phyloP scores from a whole-genome alignment of 2,113 vertebrate genomes.

The Verasper variegatus region DNA sequence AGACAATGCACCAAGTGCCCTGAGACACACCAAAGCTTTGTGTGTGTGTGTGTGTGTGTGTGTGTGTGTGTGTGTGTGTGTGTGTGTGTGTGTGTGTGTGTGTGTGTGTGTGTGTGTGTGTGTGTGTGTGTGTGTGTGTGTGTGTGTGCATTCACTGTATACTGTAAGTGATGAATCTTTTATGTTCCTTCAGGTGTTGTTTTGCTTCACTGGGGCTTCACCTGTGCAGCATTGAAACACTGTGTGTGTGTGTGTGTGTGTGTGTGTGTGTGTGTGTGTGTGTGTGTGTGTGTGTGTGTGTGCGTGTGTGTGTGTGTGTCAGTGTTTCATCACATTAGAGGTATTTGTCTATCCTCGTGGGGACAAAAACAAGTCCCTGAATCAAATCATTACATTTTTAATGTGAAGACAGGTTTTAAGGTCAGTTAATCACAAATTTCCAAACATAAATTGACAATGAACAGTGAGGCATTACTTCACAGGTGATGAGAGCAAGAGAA shows the following conservation, averaged over 20 bases:
- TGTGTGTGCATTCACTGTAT: constrained; percentile 16
- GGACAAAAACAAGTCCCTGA: neutral
- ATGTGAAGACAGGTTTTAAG: neutral
- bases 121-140: constrained; percentile 15
- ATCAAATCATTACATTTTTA: neutral
- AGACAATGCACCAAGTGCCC: constrained; percentile 25
- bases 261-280: neutral
- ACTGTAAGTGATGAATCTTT: constrained; percentile 67
- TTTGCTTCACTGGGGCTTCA: constrained; percentile 59
- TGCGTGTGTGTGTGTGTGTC: constrained; percentile 4
- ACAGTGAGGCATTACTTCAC: neutral
- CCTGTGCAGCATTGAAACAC: constrained; percentile 50
- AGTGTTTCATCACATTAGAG: neutral
- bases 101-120: constrained; percentile 27
- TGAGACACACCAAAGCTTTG: constrained; percentile 8
- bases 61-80: constrained; percentile 28
- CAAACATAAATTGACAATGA: neutral
- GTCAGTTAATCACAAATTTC: neutral
- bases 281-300: neutral
- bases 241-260: neutral
- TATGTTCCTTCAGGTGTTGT: constrained; percentile 71
- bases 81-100: constrained; percentile 19
- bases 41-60: constrained; percentile 22
- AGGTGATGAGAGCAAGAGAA: neutral
- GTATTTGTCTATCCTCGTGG: neutral